Percentiles rank a stretch among this genome's conserved stretches.
phyloP scores from a whole-genome alignment of 53 echinoderm and acorn worm genomes.

The Zoroaster sp. region DNA sequence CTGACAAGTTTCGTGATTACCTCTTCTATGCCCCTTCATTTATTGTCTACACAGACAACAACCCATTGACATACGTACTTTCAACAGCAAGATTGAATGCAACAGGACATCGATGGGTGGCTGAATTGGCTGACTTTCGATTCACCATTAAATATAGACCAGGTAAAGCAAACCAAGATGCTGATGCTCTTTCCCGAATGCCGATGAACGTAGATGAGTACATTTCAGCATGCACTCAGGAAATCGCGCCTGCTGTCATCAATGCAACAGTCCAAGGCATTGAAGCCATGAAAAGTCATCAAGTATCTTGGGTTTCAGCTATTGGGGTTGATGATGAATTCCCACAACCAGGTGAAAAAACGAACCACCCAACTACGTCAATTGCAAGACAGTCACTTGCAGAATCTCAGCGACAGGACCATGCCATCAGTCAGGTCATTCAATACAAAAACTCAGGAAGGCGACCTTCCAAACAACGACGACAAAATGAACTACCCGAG shows the following conservation, averaged over 20 bases:
- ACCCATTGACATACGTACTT: slow-evolving; percentile 55
- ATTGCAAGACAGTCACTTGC: background rate
- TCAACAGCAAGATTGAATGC: slow-evolving; percentile 52
- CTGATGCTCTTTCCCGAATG: slow-evolving; percentile 57
- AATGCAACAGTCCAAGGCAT: background rate
- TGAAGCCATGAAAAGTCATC: background rate
- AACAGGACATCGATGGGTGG: slow-evolving; percentile 64
- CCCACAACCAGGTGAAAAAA: slow-evolving; percentile 8
- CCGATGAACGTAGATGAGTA: slow-evolving; percentile 4
- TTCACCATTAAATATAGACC: slow-evolving; percentile 66
- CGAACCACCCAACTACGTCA: background rate
- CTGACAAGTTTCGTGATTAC: no score
- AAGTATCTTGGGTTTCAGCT: background rate
- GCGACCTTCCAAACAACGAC: background rate
- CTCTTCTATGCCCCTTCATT: no score
- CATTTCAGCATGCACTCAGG: slow-evolving; percentile 6
- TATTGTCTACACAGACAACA: slow-evolving; percentile 51
- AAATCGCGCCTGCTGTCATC: background rate
- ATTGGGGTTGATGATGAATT: no score
- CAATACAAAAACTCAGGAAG: background rate
- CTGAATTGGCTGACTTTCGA: slow-evolving; percentile 48
- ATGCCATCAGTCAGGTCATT: background rate
- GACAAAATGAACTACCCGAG: background rate
- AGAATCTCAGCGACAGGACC: slow-evolving; percentile 9
- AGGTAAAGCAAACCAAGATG: slow-evolving; percentile 34